Evolutionary conservation across 1,140 invertebrate genomes (phyloP).

Genomic region (Patella vulgata): DNA sequence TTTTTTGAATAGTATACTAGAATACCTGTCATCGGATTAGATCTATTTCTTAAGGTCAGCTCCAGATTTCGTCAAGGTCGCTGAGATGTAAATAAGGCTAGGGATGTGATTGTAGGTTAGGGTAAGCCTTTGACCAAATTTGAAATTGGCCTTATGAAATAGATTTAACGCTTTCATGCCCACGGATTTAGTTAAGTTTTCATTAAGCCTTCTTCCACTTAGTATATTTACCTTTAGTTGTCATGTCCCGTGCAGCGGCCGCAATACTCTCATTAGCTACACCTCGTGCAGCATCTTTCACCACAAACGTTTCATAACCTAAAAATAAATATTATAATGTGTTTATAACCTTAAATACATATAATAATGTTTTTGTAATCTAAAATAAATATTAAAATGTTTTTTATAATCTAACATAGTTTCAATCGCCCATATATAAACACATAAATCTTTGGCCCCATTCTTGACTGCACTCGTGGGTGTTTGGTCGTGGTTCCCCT

Average conservation of each 20-base stretch:
- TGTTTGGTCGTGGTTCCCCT: too few species aligned
- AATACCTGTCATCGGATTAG: too few species aligned
- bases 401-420: not conserved
- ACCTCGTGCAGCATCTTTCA: conserved; percentile 28
- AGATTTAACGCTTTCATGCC: too few species aligned
- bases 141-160: too few species aligned
- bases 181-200: not conserved
- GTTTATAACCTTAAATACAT: not conserved
- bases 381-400: not conserved
- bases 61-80: too few species aligned
- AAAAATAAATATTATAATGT: not conserved
- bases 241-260: conserved; percentile 23
- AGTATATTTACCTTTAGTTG: conserved; percentile 20
- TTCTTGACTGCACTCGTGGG: not conserved
- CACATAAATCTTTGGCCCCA: not conserved
- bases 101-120: too few species aligned
- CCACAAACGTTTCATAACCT: conserved; percentile 32
- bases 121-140: too few species aligned
- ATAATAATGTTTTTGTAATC: not conserved
- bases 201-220: too few species aligned
- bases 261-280: conserved; percentile 10
- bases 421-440: not conserved
- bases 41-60: too few species aligned
- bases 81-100: too few species aligned
- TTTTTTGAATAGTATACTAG: too few species aligned